phyloP scores from a whole-genome alignment of 2,797 vertebrate species.

The Gallirallus australis region DNA sequence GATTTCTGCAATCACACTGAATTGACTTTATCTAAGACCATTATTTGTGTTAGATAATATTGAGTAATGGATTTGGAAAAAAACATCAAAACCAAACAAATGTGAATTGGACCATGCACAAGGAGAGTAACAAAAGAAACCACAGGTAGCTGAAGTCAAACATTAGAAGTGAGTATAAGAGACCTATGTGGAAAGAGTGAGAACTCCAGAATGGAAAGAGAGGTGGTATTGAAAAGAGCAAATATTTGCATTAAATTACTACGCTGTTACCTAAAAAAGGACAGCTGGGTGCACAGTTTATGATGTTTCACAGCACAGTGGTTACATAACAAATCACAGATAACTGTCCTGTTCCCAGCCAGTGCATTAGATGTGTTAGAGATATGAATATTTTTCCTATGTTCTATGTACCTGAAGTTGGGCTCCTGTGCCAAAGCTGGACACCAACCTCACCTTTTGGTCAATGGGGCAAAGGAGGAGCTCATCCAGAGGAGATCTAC shows the following conservation, averaged over 20 bases:
- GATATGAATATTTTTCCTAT: neutral
- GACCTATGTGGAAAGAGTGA: neutral
- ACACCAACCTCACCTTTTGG: neutral
- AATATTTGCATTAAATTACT: neutral
- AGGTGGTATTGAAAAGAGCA: neutral
- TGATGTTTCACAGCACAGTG: rapidly evolving
- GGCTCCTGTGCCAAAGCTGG: neutral
- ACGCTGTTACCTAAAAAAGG: neutral
- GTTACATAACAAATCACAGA: neutral
- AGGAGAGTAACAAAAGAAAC: neutral
- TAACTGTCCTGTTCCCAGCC: neutral
- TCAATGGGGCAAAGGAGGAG: rapidly evolving
- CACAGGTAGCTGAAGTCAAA: neutral
- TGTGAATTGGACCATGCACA: neutral
- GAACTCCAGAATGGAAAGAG: neutral
- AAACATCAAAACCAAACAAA: neutral
- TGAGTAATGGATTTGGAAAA: neutral
- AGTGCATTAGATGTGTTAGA: neutral
- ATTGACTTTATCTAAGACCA: neutral
- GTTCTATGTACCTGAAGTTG: neutral
- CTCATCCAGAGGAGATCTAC: neutral
- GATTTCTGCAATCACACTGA: neutral
- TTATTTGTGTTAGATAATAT: neutral
- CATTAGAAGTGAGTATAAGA: neutral
- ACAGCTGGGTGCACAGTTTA: neutral